Base-by-base conservation (phyloP, 2,888 invertebrate species). In the Platycheirus rosarum region DNA sequence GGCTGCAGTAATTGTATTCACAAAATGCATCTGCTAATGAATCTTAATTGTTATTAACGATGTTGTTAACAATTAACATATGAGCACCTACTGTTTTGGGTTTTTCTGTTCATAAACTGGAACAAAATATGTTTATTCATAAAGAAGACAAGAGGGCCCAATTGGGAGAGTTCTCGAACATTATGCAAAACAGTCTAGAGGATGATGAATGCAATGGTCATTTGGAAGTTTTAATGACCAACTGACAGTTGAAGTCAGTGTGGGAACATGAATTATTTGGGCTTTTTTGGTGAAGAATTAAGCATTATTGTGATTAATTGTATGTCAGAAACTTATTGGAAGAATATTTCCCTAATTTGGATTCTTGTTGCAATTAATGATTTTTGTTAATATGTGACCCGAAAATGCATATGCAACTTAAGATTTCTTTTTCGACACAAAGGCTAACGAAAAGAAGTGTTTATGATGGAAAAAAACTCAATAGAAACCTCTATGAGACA, bases 41-140 rank as follows among this genome's bases (percentile, higher is more conserved):
- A 44, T 42, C 16, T 60, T 60, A 60, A 60, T 60, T 60, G 44
- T 60, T 60, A 60, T 60, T 60, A 60, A 44, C 44, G 60, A 60
- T 60, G 60, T 44, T 44, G 13, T 20, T 40, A 42, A 18, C 29
- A 60, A 60, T 60, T 60, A 44, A 44, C 42, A 60, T 60, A 44
- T 32, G 37, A 44, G 44, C 40, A 60, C 29, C 60, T 60, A 60
- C 60, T 60, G 60, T 44, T 60, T 44, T 42, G 6, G 11, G 13
- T 32, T 35, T 57, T 14, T 14, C 7, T 60, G 11, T 18, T 29
- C 26, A 42, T 18, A 44, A 60, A 18, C 60, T 44, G n/a, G 60
- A 44, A 44, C 44, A 60, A 7, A 3, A 11, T 0, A 2, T 11
- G 11, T 26, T 14, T 23, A 26, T 44, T 60, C 2, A 32, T 3